Conservation (phyloP, 2,888 invertebrate species). For the Trissoscelio sp. region DNA sequence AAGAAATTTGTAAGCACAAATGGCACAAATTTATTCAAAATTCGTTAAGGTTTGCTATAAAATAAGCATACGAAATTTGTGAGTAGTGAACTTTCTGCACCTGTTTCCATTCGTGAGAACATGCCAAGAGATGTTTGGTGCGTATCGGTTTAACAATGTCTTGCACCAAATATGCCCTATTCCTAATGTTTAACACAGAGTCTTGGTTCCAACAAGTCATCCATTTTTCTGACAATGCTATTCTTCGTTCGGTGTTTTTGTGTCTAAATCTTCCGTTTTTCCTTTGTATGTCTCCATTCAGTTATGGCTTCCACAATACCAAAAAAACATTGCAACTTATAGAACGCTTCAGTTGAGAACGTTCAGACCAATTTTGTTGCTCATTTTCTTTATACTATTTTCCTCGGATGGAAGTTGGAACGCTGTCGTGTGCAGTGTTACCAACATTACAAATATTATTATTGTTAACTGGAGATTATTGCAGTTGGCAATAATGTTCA, state of each 20-base stretch:
- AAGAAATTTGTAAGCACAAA: too few species aligned
- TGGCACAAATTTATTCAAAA: too few species aligned
- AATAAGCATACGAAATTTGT: constrained; percentile 23
- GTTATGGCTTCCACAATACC: constrained; percentile 50
- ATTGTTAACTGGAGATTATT: too few species aligned
- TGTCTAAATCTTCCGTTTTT: neutral
- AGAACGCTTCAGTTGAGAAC: constrained; percentile 56
- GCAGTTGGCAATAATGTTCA: too few species aligned
- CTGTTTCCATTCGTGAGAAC: constrained; percentile 59
- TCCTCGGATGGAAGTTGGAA: too few species aligned
- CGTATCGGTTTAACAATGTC: neutral
- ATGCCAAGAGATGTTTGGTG: constrained; percentile 49
- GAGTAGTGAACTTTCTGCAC: constrained; percentile 53
- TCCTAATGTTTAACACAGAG: neutral
- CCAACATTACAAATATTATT: constrained; percentile 4
- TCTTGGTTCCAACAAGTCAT: neutral
- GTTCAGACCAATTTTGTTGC: constrained; percentile 27
- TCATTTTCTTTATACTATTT: constrained; percentile 18
- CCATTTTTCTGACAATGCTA: constrained; percentile 15
- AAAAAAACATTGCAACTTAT: constrained; percentile 39
- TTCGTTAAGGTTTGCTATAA: constrained; percentile 18
- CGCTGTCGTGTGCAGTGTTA: neutral
- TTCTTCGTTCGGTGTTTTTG: constrained; percentile 1
- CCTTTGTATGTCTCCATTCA: constrained; percentile 27
- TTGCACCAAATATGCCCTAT: constrained; percentile 23